Evolutionary conservation across 2,888 invertebrate species (phyloP), one percentile per base, ranked within the genome.

Genomic region (Lepeophtheirus nordmannii): DNA sequence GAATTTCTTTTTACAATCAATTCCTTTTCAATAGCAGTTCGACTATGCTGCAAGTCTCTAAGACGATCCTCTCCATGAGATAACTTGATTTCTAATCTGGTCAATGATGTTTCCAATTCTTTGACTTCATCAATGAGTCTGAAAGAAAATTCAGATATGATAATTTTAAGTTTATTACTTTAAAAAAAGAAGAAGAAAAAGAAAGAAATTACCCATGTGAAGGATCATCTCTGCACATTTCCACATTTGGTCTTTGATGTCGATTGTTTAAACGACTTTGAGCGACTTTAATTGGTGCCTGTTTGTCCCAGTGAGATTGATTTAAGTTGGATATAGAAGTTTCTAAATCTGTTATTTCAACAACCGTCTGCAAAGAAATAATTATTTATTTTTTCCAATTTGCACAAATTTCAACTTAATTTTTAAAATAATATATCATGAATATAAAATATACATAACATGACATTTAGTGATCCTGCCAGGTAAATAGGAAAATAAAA

Each of bases 51-150:
- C 20, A 64, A 30, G 12, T 64, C 64, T 9, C 64, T 9, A 20
- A 41, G 64, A 22, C 46, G 39, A 30, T 53, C 56, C 53, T 64
- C 64, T 20, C 39, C 20, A 10, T 53, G 10, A 10, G 22, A 53
- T 11, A 22, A 39, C 23, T 46, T 56, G 22, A 56, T 10, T 40
- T 64, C 64, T 23, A 64, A n/a, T 11, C 22, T 22, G 10, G 56
- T 20, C 14, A 64, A 12, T 9, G 46, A 22, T n/a, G 46, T 20
- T 23, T 64, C 64, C 30, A 64, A 22, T 40, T 64, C 64, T 14
- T 10, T 37, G 20, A 64, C 64, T 56, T 64, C 64, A n/a, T 64
- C 64, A 56, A 64, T 64, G 22, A 64, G 40, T 41, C 64, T 64
- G 62, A 17, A 39, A 20, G 2, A 17, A 23, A 30, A 30, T 30